Base-by-base conservation (phyloP, 2,888 invertebrate genomes). In the Cephus rjabovi region DNA sequence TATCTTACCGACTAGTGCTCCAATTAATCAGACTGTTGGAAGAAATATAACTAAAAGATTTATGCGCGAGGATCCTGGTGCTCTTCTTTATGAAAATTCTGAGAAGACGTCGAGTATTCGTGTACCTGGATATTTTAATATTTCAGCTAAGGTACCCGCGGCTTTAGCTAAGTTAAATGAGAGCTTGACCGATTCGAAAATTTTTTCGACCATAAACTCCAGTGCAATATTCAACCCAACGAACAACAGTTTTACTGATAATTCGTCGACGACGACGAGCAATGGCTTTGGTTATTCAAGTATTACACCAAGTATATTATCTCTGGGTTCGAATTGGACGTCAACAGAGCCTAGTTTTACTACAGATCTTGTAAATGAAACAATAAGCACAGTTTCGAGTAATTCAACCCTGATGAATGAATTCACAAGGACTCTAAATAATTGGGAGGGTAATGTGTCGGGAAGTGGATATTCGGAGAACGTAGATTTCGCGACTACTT, bases 401-500 rank as follows among this genome's bases (percentile, higher is more conserved):
- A 70, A 76, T 68, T 74, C 78, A 35, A 69, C 56, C 71, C 68
- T 56, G 35, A 76, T 31, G 35, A 74, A 74, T 34, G 37, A 30
- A 30, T 35, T 35, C 33, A 12, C 6, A 74, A 30, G 23, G 35
- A 30, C 69, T 30, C 34, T 75, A 56, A 37, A 30, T 34, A 34
- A 30, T 30, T 77, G 56, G 56, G 40, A 74, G 6, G 56, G 9
- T 23, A 12, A 71, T 33, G 31, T 31, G 71, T 11, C 71, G 71
- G 71, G 34, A 33, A 71, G 34, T 33, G 71, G 33, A 79, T 69
- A 78, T 79, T 37, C 77, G 68, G 86, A 85, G 34, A 87, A 86
- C 76, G 81, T 87, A 74, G 86, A 89, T 80, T 87, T 88, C 77
- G 81, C 87, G 69, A 89, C 89, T 33, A 89, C 86, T 4, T 92